Conservation (phyloP, 2,888 invertebrate genomes). For the Boloria euphrosyne region DNA sequence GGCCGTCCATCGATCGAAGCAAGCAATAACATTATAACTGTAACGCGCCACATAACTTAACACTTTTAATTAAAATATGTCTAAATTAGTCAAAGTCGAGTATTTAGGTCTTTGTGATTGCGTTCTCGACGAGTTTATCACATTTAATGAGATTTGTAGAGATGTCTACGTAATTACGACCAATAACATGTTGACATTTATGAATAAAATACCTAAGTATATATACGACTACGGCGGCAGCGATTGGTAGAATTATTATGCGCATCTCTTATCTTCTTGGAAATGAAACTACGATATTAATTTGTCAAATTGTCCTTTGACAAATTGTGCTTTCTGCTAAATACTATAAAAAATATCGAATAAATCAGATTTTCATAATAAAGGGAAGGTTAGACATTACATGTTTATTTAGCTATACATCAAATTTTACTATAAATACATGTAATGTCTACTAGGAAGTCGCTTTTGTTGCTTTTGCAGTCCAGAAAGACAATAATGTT, state of each 20-base stretch:
- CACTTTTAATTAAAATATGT: neutral
- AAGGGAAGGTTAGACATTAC: no score
- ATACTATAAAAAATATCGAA: neutral
- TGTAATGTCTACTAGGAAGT: no score
- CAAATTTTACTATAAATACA: no score
- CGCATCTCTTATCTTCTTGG: slow-evolving; percentile 16
- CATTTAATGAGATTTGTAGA: slow-evolving; percentile 2
- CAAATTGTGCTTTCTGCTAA: neutral
- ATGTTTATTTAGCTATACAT: no score
- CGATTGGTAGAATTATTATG: slow-evolving; percentile 30
- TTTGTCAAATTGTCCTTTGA: slow-evolving; percentile 10
- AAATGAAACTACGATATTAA: slow-evolving; percentile 11
- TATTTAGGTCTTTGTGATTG: slow-evolving; percentile 12
- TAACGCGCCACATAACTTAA: slow-evolving; percentile 16
- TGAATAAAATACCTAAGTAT: slow-evolving; percentile 12
- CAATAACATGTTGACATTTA: slow-evolving; percentile 21
- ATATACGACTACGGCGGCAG: neutral
- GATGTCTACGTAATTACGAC: slow-evolving; percentile 16
- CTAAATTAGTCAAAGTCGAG: neutral
- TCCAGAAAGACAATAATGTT: no score
- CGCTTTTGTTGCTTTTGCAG: no score
- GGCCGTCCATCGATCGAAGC: slow-evolving; percentile 4
- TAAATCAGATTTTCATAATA: no score
- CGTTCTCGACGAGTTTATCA: slow-evolving; percentile 23
- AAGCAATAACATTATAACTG: slow-evolving; percentile 16